phyloP scores from a whole-genome alignment of 1,140 invertebrate genomes.

The Drosophila guanche region DNA sequence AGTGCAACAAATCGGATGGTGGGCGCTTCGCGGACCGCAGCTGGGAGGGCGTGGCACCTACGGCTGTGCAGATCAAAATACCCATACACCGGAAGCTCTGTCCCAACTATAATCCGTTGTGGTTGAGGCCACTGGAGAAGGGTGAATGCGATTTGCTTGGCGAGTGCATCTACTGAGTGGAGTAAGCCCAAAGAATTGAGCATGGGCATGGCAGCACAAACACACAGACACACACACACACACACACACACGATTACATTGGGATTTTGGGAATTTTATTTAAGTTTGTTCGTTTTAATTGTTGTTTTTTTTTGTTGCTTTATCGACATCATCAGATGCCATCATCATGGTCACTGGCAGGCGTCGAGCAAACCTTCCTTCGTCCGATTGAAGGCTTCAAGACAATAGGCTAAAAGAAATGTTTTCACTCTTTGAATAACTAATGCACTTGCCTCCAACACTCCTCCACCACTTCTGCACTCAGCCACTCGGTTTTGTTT shows the following conservation, averaged over 20 bases:
- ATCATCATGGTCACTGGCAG: slow-evolving; percentile 31
- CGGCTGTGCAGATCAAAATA: slow-evolving; percentile 78
- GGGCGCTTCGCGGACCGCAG: slow-evolving; percentile 86
- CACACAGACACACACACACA: slow-evolving; percentile 12
- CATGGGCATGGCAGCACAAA: slow-evolving; percentile 38
- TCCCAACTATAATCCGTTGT: slow-evolving; percentile 83
- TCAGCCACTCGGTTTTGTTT: slow-evolving; percentile 6
- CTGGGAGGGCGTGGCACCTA: slow-evolving; percentile 79
- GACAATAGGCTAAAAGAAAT: slow-evolving; percentile 51
- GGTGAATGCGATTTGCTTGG: slow-evolving; percentile 82
- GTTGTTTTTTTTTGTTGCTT: background rate
- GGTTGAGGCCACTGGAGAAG: slow-evolving; percentile 80
- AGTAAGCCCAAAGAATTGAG: slow-evolving; percentile 3
- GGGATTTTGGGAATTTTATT: slow-evolving; percentile 2
- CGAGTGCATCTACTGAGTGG: slow-evolving; percentile 80
- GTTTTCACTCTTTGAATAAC: slow-evolving; percentile 71
- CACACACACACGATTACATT: background rate
- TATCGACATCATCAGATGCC: slow-evolving; percentile 23
- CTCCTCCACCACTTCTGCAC: background rate
- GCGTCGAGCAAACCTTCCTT: background rate
- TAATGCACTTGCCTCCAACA: slow-evolving; percentile 60
- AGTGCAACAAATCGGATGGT: slow-evolving; percentile 96
- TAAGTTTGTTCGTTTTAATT: background rate
- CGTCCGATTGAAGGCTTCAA: slow-evolving; percentile 11
- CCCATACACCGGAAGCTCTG: slow-evolving; percentile 81